Percentiles rank a stretch among this genome's conserved stretches.
Evolutionary conservation across 2,888 invertebrate species (phyloP).

Genomic region (Phymatocera aterrima): DNA sequence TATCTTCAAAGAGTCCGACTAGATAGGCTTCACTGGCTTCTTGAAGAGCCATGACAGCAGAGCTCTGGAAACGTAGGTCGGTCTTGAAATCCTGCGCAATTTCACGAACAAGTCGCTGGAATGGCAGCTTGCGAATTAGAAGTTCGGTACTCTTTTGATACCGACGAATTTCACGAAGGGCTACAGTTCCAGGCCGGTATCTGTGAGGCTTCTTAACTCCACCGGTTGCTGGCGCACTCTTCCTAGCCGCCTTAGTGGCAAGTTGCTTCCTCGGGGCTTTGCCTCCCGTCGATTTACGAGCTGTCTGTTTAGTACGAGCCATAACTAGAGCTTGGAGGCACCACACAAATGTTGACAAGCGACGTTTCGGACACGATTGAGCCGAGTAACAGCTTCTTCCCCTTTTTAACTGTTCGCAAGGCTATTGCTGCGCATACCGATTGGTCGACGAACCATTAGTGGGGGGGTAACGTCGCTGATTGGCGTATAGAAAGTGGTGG

Average conservation of each 20-base stretch:
- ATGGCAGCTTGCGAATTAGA: constrained; percentile 83
- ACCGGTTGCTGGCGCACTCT: constrained; percentile 83
- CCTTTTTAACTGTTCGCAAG: not conserved
- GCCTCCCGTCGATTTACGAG: constrained; percentile 84
- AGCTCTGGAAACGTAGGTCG: constrained; percentile 83
- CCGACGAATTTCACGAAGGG: constrained; percentile 83
- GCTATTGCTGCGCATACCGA: not conserved
- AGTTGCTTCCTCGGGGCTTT: constrained; percentile 84
- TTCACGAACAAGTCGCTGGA: constrained; percentile 84
- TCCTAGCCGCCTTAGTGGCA: constrained; percentile 83
- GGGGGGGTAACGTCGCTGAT: not conserved
- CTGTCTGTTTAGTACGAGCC: constrained; percentile 87
- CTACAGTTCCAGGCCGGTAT: constrained; percentile 83
- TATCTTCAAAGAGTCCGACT: constrained; percentile 85
- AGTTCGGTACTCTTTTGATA: constrained; percentile 87
- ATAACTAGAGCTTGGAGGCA: too few species aligned
- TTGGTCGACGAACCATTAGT: constrained; percentile 6
- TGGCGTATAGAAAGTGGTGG: too few species aligned
- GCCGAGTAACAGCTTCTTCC: not conserved
- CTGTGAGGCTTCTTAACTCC: constrained; percentile 85
- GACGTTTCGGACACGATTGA: not conserved
- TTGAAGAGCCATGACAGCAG: constrained; percentile 84
- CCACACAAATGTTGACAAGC: too few species aligned
- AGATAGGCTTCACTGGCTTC: constrained; percentile 80
- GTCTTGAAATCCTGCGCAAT: constrained; percentile 87